These are phyloP conservation scores for Seira ritae DNA, from an alignment of 2,888 invertebrate species.

Conservation along the genomic window DNA sequence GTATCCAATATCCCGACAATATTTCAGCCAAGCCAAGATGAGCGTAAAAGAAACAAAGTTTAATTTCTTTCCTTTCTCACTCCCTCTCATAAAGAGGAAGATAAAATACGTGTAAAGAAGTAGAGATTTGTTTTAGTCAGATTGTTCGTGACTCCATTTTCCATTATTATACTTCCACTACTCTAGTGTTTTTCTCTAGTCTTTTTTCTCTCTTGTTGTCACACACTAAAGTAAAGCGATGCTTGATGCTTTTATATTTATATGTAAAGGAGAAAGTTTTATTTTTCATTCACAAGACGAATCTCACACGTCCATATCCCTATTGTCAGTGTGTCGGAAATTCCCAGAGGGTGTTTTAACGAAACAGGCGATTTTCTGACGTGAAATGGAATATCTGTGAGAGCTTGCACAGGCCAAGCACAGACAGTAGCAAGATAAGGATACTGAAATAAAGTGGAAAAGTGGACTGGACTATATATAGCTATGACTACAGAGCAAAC, in stretches of 20 bases:
- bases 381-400: constrained; percentile 3
- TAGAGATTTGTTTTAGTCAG: constrained; percentile 37
- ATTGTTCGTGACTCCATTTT: constrained; percentile 45
- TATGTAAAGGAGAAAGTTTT: constrained; percentile 19
- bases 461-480: neutral
- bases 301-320: constrained; percentile 33
- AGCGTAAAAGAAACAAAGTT: constrained; percentile 7
- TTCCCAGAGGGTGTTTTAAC: constrained; percentile 60
- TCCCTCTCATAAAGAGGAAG: neutral
- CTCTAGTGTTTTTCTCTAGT: neutral
- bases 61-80: neutral
- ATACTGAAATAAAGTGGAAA: neutral
- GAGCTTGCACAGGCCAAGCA: no score
- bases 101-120: neutral
- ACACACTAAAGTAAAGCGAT: constrained; percentile 32
- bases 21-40: no score
- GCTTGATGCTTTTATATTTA: no score
- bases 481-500: neutral
- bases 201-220: constrained; percentile 32
- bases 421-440: neutral
- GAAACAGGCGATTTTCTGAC: constrained; percentile 28
- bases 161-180: constrained; percentile 25
- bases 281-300: no score
- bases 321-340: constrained; percentile 51
- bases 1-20: no score